Evolutionary conservation across 2,113 vertebrate genomes (phyloP), one percentile per base, ranked within the genome.

Genomic region (Cichladusa arquata): DNA sequence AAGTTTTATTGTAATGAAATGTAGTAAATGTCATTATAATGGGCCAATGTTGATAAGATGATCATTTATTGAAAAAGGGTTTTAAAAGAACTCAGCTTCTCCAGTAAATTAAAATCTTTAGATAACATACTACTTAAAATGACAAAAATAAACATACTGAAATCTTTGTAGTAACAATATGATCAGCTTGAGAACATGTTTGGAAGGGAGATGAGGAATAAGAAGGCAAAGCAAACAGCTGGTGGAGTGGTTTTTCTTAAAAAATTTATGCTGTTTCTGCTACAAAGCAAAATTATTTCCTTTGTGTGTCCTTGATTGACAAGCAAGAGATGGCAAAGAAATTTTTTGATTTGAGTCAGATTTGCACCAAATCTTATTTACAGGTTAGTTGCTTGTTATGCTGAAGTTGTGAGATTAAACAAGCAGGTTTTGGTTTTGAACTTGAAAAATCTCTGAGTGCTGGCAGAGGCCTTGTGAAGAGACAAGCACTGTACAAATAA

Each of bases 1-100:
- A 92, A 89, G 77, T 92, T 98, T 97, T 97, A 96, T 93, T 94
- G 72, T 95, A 81, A 89, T 90, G 79, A 95, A 96, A 95, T 80
- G 58, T 67, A 95, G 88, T 93, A 96, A 95, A 97, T 86, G 90
- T 95, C 93, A 73, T 51, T 96, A 78, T 85, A 93, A 93, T 93
- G 96, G 92, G 45, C 80, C 88, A 90, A 80, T 23, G 81, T 96
- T 93, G 95, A 96, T 96, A 96, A 93, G 86, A 87, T 28, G 42
- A 95, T 93, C 80, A 86, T 92, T 88, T 93, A 85, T 66, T 91
- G 61, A 62, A 92, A 94, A 97, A 72, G 9, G 8, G 16, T 81
- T 95, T 95, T 71, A 48, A 78, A 81, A 71, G 12, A 80, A 81
- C 36, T 67, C 60, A 53, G 8, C 14, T 90, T 88, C 86, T 86